These are phyloP conservation scores for Tipula unca DNA, from an alignment of 2,888 invertebrate genomes.

Conservation along the genomic window DNA sequence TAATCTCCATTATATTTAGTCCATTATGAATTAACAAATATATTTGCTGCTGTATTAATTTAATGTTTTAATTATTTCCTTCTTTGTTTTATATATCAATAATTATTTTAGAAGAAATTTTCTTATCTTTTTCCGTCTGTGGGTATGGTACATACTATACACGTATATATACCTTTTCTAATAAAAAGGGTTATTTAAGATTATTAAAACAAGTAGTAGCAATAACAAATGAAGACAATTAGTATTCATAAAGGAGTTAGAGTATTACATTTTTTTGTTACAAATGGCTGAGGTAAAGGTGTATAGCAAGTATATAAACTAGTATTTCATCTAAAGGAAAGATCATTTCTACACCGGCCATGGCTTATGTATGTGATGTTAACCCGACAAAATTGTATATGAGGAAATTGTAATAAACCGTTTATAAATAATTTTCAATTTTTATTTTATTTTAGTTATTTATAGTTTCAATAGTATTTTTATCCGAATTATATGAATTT, in stretches of 20 bases:
- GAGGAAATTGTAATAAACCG: too few relatives aligned
- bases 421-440: too few relatives aligned
- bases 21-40: conserved; percentile 9
- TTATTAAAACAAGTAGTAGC: neutral
- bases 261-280: too few relatives aligned
- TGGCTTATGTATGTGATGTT: too few relatives aligned
- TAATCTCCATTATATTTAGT: neutral
- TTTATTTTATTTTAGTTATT: too few relatives aligned
- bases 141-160: neutral
- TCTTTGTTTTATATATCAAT: neutral
- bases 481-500: too few relatives aligned
- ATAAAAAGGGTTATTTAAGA: neutral
- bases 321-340: too few relatives aligned
- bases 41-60: neutral
- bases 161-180: neutral
- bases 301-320: too few relatives aligned
- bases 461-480: too few relatives aligned
- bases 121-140: neutral
- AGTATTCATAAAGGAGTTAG: neutral
- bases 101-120: neutral
- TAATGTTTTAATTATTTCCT: neutral
- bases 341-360: too few relatives aligned
- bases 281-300: too few relatives aligned
- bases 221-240: neutral
- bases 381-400: too few relatives aligned